These are phyloP conservation scores for Biston betularia DNA, from an alignment of 2,888 invertebrate species.

Conservation along the genomic window DNA sequence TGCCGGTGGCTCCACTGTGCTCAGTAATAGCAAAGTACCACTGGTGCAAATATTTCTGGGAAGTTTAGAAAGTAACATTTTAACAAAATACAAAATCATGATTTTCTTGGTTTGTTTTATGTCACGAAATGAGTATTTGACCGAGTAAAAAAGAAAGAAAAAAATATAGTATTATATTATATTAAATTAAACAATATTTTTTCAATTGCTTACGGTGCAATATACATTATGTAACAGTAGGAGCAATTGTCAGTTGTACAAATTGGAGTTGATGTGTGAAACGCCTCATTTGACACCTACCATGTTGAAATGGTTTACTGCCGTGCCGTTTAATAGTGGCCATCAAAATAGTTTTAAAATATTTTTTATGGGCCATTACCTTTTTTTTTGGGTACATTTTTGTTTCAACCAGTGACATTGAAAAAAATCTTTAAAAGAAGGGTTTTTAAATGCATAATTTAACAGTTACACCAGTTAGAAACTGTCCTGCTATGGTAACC, in stretches of 20 bases:
- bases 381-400: conserved; percentile 4
- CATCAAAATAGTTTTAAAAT: conserved; percentile 42
- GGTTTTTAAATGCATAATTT: too few relatives aligned
- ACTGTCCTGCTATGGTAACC: too few relatives aligned
- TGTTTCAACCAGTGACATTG: background rate
- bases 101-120: too few relatives aligned
- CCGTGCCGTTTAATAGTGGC: conserved; percentile 33
- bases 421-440: background rate
- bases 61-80: conserved; percentile 45
- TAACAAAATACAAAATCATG: background rate
- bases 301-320: conserved; percentile 48
- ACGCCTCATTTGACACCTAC: conserved; percentile 64
- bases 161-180: too few relatives aligned
- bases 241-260: conserved; percentile 64
- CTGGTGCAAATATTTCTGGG: conserved; percentile 46
- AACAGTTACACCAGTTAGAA: too few relatives aligned
- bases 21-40: conserved; percentile 72
- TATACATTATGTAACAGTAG: conserved; percentile 46
- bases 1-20: conserved; percentile 70
- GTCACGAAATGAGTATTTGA: too few relatives aligned
- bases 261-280: conserved; percentile 73
- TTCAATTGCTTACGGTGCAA: background rate
- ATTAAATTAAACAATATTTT: background rate
- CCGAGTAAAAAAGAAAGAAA: too few relatives aligned
- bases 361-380: conserved; percentile 16